phyloP scores from a whole-genome alignment of 2,113 vertebrate species.

The Arenaria interpres region DNA sequence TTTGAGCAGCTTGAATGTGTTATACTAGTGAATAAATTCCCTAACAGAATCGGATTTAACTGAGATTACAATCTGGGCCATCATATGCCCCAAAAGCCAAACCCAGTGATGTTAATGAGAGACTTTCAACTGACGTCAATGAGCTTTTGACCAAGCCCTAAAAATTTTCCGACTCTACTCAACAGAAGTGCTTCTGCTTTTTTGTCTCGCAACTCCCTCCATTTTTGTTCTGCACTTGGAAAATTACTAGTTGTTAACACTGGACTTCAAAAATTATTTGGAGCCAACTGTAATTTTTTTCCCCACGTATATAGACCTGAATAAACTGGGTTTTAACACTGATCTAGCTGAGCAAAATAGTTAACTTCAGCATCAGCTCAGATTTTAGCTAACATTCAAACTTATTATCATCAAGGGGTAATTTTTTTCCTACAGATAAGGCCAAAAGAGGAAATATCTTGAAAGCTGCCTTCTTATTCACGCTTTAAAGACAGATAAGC shows the following conservation, averaged over 20 bases:
- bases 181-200: background rate
- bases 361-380: background rate
- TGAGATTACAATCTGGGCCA: conserved; percentile 68
- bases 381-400: background rate
- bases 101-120: conserved; percentile 60
- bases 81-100: conserved; percentile 66
- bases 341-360: background rate
- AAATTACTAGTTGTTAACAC: background rate
- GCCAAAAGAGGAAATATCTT: background rate
- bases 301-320: background rate
- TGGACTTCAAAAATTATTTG: background rate
- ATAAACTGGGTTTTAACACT: background rate
- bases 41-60: conserved; percentile 62
- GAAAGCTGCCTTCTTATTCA: conserved; percentile 27
- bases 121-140: conserved; percentile 65
- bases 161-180: background rate
- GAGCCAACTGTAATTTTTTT: background rate
- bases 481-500: background rate
- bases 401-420: background rate
- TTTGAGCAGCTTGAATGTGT: conserved; percentile 45
- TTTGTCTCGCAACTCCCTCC: background rate
- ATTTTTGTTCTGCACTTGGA: background rate
- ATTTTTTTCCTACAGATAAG: background rate
- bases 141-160: conserved; percentile 59
- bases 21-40: conserved; percentile 57